Evolutionary conservation across 2,888 invertebrate genomes (phyloP).

Genomic region (Cosmopolites sordidus): DNA sequence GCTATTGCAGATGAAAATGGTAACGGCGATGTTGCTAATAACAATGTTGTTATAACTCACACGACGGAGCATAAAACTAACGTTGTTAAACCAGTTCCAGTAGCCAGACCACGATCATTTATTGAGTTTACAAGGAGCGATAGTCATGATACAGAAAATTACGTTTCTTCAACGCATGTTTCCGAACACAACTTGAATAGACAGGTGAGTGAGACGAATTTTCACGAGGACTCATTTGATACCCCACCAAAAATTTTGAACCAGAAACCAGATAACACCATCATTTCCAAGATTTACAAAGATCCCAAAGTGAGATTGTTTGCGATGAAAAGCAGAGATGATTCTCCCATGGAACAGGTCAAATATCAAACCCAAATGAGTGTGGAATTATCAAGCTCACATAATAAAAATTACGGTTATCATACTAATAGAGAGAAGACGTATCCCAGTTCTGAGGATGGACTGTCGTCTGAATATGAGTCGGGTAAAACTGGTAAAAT

Average conservation of each 20-base stretch:
- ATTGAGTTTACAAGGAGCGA: not conserved
- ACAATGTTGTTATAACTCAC: slow-evolving; percentile 8
- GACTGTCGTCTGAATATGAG: slow-evolving; percentile 18
- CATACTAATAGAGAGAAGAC: slow-evolving; percentile 5
- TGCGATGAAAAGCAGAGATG: slow-evolving; percentile 30
- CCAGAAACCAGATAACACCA: slow-evolving; percentile 38
- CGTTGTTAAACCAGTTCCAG: slow-evolving; percentile 7
- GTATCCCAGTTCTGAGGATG: slow-evolving; percentile 26
- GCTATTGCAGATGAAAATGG: slow-evolving; percentile 13
- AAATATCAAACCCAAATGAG: slow-evolving; percentile 22
- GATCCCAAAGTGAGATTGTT: slow-evolving; percentile 37
- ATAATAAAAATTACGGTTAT: not conserved
- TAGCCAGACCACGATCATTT: slow-evolving; percentile 9
- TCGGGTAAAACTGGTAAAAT: slow-evolving; percentile 27
- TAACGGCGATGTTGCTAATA: slow-evolving; percentile 5
- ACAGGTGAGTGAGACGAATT: slow-evolving; percentile 30
- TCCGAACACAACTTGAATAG: slow-evolving; percentile 17
- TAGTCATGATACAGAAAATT: not conserved
- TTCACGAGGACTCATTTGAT: slow-evolving; percentile 29
- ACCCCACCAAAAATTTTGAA: slow-evolving; percentile 28
- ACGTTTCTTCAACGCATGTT: not conserved
- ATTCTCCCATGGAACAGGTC: not conserved
- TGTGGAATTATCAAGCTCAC: slow-evolving; percentile 6
- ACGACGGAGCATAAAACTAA: slow-evolving; percentile 1
- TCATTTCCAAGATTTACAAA: slow-evolving; percentile 39